Evolutionary conservation across 2,113 vertebrate genomes (phyloP), one percentile per base, ranked within the genome.

Genomic region (Pleuronectes platessa): DNA sequence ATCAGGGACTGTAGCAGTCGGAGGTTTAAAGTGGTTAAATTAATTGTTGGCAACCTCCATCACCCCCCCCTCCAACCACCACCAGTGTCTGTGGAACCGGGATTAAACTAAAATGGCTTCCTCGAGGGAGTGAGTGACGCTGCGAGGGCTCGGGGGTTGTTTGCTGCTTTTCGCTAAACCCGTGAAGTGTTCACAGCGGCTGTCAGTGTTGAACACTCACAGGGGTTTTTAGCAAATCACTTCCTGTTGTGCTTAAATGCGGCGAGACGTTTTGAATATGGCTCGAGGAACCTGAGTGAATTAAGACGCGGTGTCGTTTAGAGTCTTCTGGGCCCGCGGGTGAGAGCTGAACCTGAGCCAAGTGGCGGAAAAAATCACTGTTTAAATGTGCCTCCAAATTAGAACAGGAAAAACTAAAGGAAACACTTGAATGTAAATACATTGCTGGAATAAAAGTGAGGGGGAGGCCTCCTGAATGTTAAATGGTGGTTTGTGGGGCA

Each of bases 181-280:
- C 59, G 68, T 77, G 45, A 87, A 74, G 58, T 69, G 68, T 71
- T 78, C 71, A 53, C 78, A 68, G 78, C 40, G 45, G 72, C 42
- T 87, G 88, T 88, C 84, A 79, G 54, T 51, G 60, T 69, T 72
- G 68, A 90, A 78, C 72, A 67, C 55, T 85, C 62, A 61, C 51
- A 51, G 77, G 74, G 67, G 67, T 20, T 69, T 76, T 67, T 24
- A n/a, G 56, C 13, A 79, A 79, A 89, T 84, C 78, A 79, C 83
- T 80, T 88, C 71, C 68, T 40, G 72, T 77, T 86, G 82, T 86
- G 87, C 83, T 74, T 79, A 75, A 89, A 87, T 27, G 37, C 24
- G 24, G 51, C 53, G 70, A 78, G 79, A 82, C 81, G 68, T 31
- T 71, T 68, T 76, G 63, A 87, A 81, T 76, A 64, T 59, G 59